Evolutionary conservation across 2,797 vertebrate species (phyloP), one percentile per base, ranked within the genome.

Genomic region (Gambelia wislizenii): DNA sequence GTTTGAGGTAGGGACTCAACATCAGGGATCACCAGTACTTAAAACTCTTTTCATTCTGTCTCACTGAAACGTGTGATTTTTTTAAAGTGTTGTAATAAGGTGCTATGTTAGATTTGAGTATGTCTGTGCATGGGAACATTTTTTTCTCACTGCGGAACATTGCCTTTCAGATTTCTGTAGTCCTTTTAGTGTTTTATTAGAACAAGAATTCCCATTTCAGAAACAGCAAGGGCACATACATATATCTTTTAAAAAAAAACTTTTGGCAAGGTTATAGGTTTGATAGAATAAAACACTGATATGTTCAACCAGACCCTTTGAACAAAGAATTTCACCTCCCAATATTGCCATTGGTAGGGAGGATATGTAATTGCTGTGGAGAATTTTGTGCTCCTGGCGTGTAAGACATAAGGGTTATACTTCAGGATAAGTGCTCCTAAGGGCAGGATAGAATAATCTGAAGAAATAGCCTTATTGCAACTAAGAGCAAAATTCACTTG

Each of bases 391-490:
- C 75, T 92, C 36, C 70, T 89, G 16, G 0, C 70, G 44, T 91
- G 12, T n/a, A 74, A 72, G 27, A 92, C 81, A 85, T 92, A 91
- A 89, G 14, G 49, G 85, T 80, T 69, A 70, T 94, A 93, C 89
- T 90, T 92, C 89, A 84, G 78, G 8, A 52, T 83, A 89, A 94
- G 64, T 92, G 93, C 91, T 78, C 88, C 91, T 87, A 54, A 78
- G 61, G 79, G 79, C 87, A 83, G 42, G 74, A 89, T 74, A 91
- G 87, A 89, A 89, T 94, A 87, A 93, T 95, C 89, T 91, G 89
- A 94, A 92, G 92, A 94, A 94, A 89, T 83, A 49, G 72, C 75
- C 93, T 91, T 92, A 93, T 89, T 93, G 91, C 90, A 88, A 91
- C 77, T 49, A 89, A 89, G 72, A 72, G 39, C 87, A 89, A 83